Evolutionary conservation across 2,113 vertebrate species (phyloP), one percentile per base, ranked within the genome.

Genomic region (Gobiocypris rarus): DNA sequence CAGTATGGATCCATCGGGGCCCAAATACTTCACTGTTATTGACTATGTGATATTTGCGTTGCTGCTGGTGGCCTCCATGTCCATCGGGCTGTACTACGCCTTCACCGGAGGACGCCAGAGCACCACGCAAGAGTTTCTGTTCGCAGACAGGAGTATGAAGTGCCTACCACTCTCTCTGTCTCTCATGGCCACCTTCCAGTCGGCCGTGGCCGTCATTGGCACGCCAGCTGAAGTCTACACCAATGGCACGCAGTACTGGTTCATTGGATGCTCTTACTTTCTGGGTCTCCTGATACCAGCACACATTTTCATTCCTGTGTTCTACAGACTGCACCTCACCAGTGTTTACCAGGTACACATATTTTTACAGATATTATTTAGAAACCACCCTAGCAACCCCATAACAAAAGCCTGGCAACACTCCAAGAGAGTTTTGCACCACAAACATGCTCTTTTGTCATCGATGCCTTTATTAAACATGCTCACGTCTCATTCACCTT

Each of bases 161-260:
- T 97, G 95, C 86, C 76, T 98, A 24, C 98, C 97, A 0, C 93
- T 99, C 0, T 94, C 98, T 0, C 93, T 99, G 17, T 99, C 98
- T 0, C 91, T 99, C 81, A 93, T 99, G 84, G 97, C 98, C 84
- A 96, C 97, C 24, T 99, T 99, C 93, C 97, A 99, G 93, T 99
- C 98, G 0, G 97, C 97, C 0, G 97, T 99, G 90, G 97, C 98
- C 65, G 95, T 99, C 89, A 92, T 99, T 65, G 98, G 98, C 0
- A 96, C 94, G 1, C 98, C 98, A 0, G 92, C 94, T 0, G 98
- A 99, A 89, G 94, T 99, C 89, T 99, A 95, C 89, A 89, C 82
- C 1, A 94, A 94, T 1, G 98, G 97, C 13, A 98, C 97, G 0
- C 94, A 98, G 92, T 99, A 98, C 89, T 99, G 98, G 98, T 99